Conservation (phyloP, 1,140 invertebrate genomes). For the Drosophila saltans region DNA sequence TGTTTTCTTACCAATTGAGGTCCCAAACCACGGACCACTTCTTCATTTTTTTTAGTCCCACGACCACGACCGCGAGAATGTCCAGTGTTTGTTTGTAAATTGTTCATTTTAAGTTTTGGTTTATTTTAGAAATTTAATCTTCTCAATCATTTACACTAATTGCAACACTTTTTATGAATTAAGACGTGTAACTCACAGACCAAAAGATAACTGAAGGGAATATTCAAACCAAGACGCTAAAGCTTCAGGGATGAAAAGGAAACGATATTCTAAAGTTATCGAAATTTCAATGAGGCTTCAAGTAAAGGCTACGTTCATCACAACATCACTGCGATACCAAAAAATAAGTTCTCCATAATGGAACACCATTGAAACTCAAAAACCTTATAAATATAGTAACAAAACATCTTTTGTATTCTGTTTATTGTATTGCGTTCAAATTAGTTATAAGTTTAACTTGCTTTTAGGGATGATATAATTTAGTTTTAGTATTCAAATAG, state of each 20-base stretch:
- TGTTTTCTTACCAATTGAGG: slow-evolving; percentile 3
- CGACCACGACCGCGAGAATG: slow-evolving; percentile 14
- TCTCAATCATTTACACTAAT: not conserved
- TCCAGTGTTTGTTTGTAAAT: not conserved
- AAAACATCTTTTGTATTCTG: no score
- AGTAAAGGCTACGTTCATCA: not conserved
- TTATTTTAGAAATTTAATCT: not conserved
- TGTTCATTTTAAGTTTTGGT: not conserved
- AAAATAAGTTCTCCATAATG: no score
- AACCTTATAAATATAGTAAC: no score
- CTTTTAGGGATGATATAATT: no score
- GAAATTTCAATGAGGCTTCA: not conserved
- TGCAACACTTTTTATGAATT: not conserved
- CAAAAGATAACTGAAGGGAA: not conserved
- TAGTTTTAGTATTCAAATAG: no score
- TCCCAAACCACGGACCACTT: not conserved
- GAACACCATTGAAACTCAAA: no score
- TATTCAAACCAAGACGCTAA: not conserved
- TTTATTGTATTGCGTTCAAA: no score
- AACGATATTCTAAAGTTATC: not conserved
- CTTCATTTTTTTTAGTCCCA: not conserved
- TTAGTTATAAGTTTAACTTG: no score
- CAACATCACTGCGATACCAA: no score
- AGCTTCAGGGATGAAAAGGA: not conserved
- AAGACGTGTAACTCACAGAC: not conserved